Evolutionary conservation across 2,113 vertebrate genomes (phyloP).

Genomic region (Epinephelus moara): DNA sequence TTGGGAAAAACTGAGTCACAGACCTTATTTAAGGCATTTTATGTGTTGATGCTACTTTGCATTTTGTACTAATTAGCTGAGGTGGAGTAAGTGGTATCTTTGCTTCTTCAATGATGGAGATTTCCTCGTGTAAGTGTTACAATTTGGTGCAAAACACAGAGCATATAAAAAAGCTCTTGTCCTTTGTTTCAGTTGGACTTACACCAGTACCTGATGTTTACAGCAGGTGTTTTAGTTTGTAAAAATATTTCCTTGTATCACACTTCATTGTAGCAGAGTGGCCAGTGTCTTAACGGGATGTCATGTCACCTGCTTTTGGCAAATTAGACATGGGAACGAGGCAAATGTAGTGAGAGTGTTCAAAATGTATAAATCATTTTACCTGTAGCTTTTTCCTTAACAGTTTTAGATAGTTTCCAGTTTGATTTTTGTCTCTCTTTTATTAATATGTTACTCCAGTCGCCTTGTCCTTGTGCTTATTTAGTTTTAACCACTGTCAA

Average conservation of each 20-base stretch:
- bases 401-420: too few relatives aligned
- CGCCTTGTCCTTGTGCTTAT: not conserved
- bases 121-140: not conserved
- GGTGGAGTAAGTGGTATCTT: not conserved
- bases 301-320: not conserved
- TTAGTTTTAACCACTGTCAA: constrained; percentile 13
- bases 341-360: not conserved
- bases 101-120: not conserved
- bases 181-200: not conserved
- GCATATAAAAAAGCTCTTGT: not conserved
- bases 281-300: not conserved
- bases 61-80: not conserved
- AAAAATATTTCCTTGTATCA: not conserved
- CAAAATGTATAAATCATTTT: not conserved
- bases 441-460: not conserved
- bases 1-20: not conserved
- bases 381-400: not conserved
- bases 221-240: not conserved
- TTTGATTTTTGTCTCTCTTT: not conserved
- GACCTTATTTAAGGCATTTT: not conserved
- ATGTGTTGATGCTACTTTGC: not conserved
- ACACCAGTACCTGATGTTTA: not conserved
- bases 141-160: not conserved
- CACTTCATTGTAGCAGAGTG: not conserved
- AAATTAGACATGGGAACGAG: not conserved